phyloP scores from a whole-genome alignment of 2,888 invertebrate species.

The Neoascia interrupta region DNA sequence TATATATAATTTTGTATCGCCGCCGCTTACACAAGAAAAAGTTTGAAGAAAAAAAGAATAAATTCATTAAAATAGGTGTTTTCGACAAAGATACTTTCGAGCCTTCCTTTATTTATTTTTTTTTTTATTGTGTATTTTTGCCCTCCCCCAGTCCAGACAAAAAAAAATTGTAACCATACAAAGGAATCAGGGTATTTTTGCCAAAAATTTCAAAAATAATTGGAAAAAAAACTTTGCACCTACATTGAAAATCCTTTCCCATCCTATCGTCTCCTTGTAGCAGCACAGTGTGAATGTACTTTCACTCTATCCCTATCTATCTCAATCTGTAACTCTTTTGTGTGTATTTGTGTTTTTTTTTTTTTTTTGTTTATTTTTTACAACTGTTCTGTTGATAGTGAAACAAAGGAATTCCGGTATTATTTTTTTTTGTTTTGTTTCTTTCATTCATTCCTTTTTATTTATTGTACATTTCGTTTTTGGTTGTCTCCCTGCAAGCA shows the following conservation, averaged over 20 bases:
- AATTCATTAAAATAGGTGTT: slow-evolving; percentile 69
- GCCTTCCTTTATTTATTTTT: no score
- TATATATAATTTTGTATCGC: no score
- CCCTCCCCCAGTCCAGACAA: background rate
- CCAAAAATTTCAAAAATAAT: slow-evolving; percentile 68
- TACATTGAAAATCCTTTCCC: slow-evolving; percentile 60
- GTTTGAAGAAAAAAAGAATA: slow-evolving; percentile 20
- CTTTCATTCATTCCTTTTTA: slow-evolving; percentile 24
- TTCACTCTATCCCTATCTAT: slow-evolving; percentile 17
- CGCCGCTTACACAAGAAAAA: slow-evolving; percentile 7
- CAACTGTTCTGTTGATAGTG: slow-evolving; percentile 66
- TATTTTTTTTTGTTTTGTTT: slow-evolving; percentile 33
- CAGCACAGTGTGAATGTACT: slow-evolving; percentile 10
- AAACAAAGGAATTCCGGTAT: slow-evolving; percentile 68
- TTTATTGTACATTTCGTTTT: slow-evolving; percentile 53
- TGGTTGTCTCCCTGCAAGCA: slow-evolving; percentile 30
- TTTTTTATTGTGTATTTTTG: no score
- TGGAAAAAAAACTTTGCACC: slow-evolving; percentile 54
- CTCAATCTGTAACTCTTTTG: slow-evolving; percentile 35
- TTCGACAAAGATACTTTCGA: no score
- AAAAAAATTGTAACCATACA: slow-evolving; percentile 41
- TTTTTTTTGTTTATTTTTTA: no score
- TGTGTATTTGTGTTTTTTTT: slow-evolving; percentile 31
- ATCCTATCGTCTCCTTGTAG: slow-evolving; percentile 4
- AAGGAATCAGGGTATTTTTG: slow-evolving; percentile 67